Conservation (phyloP, 2,113 vertebrate species). For the Salvator merianae region DNA sequence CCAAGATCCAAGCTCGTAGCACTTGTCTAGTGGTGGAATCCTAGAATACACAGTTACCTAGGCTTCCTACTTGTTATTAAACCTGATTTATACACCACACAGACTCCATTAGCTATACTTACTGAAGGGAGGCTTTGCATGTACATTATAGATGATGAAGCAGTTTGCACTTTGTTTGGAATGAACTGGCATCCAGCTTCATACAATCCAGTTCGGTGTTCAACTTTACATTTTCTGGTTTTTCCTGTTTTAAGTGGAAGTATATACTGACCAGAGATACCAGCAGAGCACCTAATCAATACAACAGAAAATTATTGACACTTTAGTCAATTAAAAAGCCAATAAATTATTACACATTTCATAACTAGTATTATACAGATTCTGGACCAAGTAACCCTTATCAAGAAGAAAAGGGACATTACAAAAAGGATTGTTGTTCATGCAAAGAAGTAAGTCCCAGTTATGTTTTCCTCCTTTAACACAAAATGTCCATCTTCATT, state of each 20-base stretch:
- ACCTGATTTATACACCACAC: no score
- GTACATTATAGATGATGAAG: constrained; percentile 69
- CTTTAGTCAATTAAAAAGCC: neutral
- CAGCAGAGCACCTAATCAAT: constrained; percentile 64
- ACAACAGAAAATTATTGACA: neutral
- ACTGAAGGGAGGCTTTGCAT: constrained; percentile 64
- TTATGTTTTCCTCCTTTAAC: no score
- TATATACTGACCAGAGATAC: constrained; percentile 46
- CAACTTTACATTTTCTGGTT: constrained; percentile 36
- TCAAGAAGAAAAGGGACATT: no score
- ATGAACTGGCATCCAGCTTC: constrained; percentile 69
- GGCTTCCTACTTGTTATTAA: no score
- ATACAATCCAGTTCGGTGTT: constrained; percentile 41
- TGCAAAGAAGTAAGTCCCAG: no score
- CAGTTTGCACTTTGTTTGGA: constrained; percentile 51
- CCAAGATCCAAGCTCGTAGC: no score
- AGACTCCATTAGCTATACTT: constrained; percentile 48
- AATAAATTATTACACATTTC: neutral
- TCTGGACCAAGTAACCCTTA: no score
- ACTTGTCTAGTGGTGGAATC: no score
- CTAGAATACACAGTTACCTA: no score
- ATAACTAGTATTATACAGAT: neutral
- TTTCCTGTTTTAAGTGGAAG: constrained; percentile 13
- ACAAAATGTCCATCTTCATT: no score
- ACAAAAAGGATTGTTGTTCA: no score